These are phyloP conservation scores for Antidorcas marsupialis DNA, from an alignment of 2,113 vertebrate genomes.

Conservation along the genomic window DNA sequence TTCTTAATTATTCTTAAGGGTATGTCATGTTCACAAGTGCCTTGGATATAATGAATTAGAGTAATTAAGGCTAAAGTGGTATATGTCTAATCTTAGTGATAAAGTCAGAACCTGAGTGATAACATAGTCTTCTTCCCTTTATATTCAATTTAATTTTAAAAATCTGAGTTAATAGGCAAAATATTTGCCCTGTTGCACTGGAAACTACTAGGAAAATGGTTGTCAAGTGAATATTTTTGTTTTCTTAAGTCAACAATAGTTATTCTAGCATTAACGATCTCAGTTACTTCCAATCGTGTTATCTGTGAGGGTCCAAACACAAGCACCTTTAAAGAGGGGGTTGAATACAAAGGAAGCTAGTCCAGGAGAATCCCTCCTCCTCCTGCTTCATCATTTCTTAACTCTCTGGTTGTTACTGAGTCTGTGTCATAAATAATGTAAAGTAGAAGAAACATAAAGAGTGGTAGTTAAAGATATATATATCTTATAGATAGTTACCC, in stretches of 20 bases:
- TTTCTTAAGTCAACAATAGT: not conserved
- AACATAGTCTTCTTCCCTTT: not conserved
- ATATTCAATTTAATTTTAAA: not conserved
- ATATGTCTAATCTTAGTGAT: not conserved
- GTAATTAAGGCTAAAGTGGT: not conserved
- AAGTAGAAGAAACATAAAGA: not conserved
- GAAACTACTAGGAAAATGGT: not conserved
- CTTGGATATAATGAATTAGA: not conserved
- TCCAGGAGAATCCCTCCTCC: not conserved
- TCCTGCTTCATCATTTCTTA: not conserved
- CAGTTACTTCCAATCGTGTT: not conserved
- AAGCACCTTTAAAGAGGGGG: not conserved
- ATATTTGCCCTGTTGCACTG: not conserved
- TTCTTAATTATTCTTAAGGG: not conserved
- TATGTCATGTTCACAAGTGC: not conserved
- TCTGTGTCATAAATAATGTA: not conserved
- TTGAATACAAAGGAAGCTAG: not conserved
- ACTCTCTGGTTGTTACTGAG: not conserved
- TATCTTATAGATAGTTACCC: not conserved
- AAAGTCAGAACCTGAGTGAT: not conserved
- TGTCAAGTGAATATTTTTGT: not conserved
- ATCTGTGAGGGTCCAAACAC: not conserved
- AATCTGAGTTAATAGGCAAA: not conserved
- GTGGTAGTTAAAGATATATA: not conserved
- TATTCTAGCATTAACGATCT: not conserved